phyloP scores from a whole-genome alignment of 2,888 invertebrate species.

The Aleiodes leptofemur region DNA sequence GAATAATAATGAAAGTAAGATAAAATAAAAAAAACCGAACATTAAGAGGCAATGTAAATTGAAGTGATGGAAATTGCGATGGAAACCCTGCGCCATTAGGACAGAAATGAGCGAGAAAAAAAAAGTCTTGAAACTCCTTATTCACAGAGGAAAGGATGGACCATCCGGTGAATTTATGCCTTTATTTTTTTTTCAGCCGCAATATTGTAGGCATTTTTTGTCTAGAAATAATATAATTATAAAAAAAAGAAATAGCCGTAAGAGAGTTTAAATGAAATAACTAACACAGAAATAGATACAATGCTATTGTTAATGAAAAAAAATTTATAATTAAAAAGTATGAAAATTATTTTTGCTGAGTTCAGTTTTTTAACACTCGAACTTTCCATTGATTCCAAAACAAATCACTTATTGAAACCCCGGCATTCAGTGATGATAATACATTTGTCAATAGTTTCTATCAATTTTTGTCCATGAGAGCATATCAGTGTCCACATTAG shows the following conservation, averaged over 20 bases:
- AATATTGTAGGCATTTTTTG: constrained; percentile 22
- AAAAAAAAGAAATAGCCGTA: constrained; percentile 60
- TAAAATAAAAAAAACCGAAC: constrained; percentile 51
- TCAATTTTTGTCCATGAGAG: background rate
- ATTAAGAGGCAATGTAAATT: constrained; percentile 67
- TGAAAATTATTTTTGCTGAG: constrained; percentile 47
- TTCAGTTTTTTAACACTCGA: background rate
- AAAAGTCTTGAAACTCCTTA: no score
- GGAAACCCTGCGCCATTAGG: background rate
- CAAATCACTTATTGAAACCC: background rate
- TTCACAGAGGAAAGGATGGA: constrained; percentile 22
- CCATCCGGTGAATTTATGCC: constrained; percentile 62
- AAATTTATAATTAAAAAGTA: constrained; percentile 56
- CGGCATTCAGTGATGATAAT: no score
- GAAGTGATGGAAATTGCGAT: constrained; percentile 62
- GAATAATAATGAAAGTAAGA: constrained; percentile 56
- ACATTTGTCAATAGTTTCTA: background rate
- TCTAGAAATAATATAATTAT: constrained; percentile 55
- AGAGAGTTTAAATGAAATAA: constrained; percentile 72
- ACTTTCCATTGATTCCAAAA: background rate
- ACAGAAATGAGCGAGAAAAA: background rate
- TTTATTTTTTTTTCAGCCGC: constrained; percentile 2
- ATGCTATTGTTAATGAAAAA: constrained; percentile 72
- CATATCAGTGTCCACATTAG: background rate
- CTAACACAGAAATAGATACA: constrained; percentile 59